Conservation (phyloP, 2,888 invertebrate genomes). For the Uloborus plumipes region DNA sequence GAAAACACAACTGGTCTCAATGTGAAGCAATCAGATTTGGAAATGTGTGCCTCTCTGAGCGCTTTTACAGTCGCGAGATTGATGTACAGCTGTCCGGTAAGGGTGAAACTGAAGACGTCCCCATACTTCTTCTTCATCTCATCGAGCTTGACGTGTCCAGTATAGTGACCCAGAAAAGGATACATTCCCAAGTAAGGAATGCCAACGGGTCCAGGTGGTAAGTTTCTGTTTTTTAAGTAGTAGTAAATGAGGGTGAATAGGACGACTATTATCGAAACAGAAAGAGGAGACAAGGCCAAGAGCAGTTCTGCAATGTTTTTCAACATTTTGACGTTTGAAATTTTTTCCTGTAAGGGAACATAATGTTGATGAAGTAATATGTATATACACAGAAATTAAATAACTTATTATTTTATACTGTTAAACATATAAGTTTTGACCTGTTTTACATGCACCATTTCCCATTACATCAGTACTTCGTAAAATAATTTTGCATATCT, state of each 20-base stretch:
- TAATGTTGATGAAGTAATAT: no score
- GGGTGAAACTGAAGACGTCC: slow-evolving; percentile 15
- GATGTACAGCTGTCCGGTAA: slow-evolving; percentile 5
- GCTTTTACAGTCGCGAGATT: slow-evolving; percentile 14
- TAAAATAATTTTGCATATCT: no score
- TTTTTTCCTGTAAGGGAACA: no score
- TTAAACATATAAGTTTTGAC: no score
- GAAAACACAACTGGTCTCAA: slow-evolving; percentile 9
- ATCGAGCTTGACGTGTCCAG: slow-evolving; percentile 3
- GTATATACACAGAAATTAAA: no score
- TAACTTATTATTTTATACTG: no score
- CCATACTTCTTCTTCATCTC: slow-evolving; percentile 35
- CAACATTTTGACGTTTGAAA: no score
- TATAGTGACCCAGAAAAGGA: slow-evolving; percentile 25
- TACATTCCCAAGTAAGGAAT: slow-evolving; percentile 34
- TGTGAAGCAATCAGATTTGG: slow-evolving; percentile 16
- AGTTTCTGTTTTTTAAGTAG: neutral
- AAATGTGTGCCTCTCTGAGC: slow-evolving; percentile 15
- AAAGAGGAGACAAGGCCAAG: neutral
- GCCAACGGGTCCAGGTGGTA: slow-evolving; percentile 31
- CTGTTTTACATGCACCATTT: no score
- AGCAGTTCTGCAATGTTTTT: neutral
- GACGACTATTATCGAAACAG: neutral
- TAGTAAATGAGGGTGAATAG: neutral
- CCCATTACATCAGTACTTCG: no score